Conservation (phyloP, 2,113 vertebrate genomes). For the Emydocephalus ijimae region DNA sequence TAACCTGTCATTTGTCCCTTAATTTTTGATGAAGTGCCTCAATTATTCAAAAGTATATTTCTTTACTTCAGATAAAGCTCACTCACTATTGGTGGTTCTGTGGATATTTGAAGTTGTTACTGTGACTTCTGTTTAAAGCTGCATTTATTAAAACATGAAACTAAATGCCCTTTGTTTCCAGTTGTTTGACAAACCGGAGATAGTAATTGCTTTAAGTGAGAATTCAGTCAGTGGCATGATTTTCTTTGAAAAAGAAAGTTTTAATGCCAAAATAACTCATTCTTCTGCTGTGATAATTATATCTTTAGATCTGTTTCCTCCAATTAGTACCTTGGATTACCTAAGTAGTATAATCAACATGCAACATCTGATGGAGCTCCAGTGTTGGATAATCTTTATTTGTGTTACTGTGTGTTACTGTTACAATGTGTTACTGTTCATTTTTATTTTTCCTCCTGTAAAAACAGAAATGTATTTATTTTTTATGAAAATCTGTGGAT, state of each 20-base stretch:
- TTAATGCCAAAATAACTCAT: constrained; percentile 1
- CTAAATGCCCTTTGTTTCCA: constrained; percentile 12
- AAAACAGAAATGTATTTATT: constrained; percentile 48
- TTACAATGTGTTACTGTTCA: constrained; percentile 34
- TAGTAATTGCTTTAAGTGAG: not conserved
- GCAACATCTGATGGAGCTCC: constrained; percentile 39
- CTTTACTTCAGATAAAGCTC: not conserved
- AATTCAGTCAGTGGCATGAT: not conserved
- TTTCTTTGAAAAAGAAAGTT: constrained; percentile 34
- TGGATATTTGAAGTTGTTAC: not conserved
- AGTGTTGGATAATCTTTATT: constrained; percentile 21
- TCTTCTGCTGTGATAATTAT: constrained; percentile 22
- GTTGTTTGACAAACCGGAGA: constrained; percentile 19
- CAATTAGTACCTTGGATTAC: constrained; percentile 36
- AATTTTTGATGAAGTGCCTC: not conserved
- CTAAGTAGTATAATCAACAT: constrained; percentile 30
- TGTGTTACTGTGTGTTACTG: not conserved
- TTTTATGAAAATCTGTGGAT: constrained; percentile 58
- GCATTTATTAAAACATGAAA: constrained; percentile 23
- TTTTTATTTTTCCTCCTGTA: constrained; percentile 41
- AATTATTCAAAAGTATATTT: constrained; percentile 12
- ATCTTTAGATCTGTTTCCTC: constrained; percentile 41
- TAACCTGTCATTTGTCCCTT: not conserved
- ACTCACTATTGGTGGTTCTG: not conserved
- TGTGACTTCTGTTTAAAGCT: not conserved